Base-by-base conservation (phyloP, 2,888 invertebrate species). In the Lochmaea capreae region DNA sequence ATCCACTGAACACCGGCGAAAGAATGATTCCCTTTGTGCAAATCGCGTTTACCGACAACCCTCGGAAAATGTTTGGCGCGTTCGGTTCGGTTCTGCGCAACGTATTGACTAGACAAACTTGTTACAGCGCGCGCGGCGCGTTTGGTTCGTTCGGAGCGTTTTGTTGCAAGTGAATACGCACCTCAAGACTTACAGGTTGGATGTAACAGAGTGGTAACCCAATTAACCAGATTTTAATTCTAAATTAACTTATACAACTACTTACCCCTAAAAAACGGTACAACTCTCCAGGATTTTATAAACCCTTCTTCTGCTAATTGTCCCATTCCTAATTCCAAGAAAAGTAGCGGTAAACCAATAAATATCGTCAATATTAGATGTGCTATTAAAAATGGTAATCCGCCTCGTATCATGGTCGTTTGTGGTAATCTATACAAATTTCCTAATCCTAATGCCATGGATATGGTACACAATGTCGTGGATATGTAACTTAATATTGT, bases 251-350 rank as follows among this genome's bases (percentile, higher is more conserved):
- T 18, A 2, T 54, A 54, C 16, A 9, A 18, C 16, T 18, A 54
- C 81, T 83, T 81, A 92, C 92, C 92, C 90, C 88, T 90, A 82
- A 92, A 90, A 81, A 92, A 89, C 1, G 92, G 92, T 54, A 92
- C 91, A 1, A 91, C 92, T 77, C 90, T 88, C 92, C 92, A 92
- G 22, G 91, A 87, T 65, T 91, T 92, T 6, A 91, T 90, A 22
- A 90, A 89, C 42, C 92, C 92, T 80, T 92, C 91, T 83, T 92
- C 91, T 72, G 91, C 91, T 71, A 92, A 87, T 83, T 92, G 91
- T 8, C 92, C 92, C 0, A 91, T 85, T 0, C 91, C 90, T 22
- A 92, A 87, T 84, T 92, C 92, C 69, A 92, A 86, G 78, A 92
- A 88, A 1, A 89, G 86, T n/a, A 90, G 83, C 0, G 92, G 92